Percentiles rank a stretch among this genome's conserved stretches.
Conservation (phyloP, 2,888 invertebrate species). For the Tipula unca region DNA sequence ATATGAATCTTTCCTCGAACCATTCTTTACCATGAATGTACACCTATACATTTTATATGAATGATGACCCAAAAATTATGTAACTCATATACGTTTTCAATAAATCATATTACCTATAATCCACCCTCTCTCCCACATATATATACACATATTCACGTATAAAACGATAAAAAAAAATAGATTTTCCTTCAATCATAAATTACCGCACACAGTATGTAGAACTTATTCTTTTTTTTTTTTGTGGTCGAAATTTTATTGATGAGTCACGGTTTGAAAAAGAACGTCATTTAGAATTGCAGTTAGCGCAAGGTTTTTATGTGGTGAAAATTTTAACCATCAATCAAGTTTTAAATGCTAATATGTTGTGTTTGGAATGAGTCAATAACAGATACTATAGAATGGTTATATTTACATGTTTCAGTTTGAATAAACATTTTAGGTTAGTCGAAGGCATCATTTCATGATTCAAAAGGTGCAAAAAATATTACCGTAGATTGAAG, state of each 20-base stretch:
- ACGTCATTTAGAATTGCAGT: background rate
- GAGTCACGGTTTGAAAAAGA: background rate
- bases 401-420: no score
- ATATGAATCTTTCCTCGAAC: background rate
- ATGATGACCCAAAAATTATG: background rate
- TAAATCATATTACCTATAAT: background rate
- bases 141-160: background rate
- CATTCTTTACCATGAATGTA: background rate
- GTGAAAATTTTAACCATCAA: background rate
- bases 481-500: no score
- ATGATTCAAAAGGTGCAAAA: no score
- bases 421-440: no score
- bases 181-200: background rate
- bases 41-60: background rate
- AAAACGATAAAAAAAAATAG: background rate
- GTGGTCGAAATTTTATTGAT: background rate
- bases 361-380: no score
- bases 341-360: no score
- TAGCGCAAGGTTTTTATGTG: background rate
- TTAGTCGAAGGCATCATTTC: no score
- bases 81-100: background rate
- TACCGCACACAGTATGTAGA: background rate
- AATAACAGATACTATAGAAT: no score
- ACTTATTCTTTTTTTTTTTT: background rate
- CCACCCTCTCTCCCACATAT: background rate